Evolutionary conservation across 2,888 invertebrate genomes (phyloP).

Genomic region (Dexiosoma caninum): DNA sequence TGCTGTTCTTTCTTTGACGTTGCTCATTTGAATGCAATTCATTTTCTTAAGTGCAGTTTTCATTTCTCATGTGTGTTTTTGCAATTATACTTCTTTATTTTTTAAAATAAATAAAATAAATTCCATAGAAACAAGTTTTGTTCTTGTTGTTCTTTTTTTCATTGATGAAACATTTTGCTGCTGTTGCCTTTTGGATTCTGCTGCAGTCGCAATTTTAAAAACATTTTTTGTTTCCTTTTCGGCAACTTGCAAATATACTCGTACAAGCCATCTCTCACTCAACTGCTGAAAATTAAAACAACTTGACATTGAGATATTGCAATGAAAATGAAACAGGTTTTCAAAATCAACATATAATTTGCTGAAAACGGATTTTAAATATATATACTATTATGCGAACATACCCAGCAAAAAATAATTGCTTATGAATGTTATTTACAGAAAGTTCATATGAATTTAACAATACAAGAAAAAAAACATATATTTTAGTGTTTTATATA

Average conservation of each 20-base stretch:
- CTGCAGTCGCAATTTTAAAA: not conserved
- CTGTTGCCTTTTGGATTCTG: not conserved
- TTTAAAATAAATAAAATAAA: conserved; percentile 25
- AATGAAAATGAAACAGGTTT: not conserved
- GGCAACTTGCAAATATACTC: conserved; percentile 9
- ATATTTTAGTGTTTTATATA: too few relatives aligned
- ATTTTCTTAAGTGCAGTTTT: conserved; percentile 75
- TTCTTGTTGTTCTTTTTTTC: not conserved
- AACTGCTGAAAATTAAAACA: not conserved
- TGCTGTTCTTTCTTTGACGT: conserved; percentile 40
- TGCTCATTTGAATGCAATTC: conserved; percentile 74
- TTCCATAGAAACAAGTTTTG: not conserved
- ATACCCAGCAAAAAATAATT: too few relatives aligned
- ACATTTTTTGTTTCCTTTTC: not conserved
- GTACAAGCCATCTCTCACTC: not conserved
- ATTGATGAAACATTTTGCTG: conserved; percentile 1
- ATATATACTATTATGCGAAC: too few relatives aligned
- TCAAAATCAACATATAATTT: not conserved
- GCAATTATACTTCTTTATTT: not conserved
- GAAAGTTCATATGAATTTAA: too few relatives aligned
- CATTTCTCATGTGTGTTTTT: conserved; percentile 62
- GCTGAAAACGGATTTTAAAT: too few relatives aligned
- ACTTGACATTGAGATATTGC: conserved; percentile 12
- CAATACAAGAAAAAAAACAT: too few relatives aligned
- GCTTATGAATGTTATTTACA: too few relatives aligned